phyloP scores from a whole-genome alignment of 2,113 vertebrate species.

The Gorsachius goisagi region DNA sequence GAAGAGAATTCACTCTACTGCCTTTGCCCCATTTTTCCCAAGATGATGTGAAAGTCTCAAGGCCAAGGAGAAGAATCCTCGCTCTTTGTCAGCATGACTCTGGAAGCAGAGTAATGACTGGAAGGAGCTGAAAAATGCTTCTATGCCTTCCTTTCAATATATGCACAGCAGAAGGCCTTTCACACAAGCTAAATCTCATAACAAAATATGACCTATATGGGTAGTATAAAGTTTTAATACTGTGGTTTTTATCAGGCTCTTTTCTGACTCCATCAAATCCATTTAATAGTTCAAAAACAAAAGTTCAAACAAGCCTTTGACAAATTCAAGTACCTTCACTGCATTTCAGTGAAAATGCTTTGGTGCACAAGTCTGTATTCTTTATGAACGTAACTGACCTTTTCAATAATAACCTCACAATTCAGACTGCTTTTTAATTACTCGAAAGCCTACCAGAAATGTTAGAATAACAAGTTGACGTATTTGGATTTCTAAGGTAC shows the following conservation, averaged over 20 bases:
- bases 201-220: not conserved
- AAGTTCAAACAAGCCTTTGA: not conserved
- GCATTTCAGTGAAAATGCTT: not conserved
- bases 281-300: not conserved
- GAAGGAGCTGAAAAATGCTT: not conserved
- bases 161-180: not conserved
- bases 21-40: not conserved
- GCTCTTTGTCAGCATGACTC: not conserved
- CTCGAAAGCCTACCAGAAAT: not conserved
- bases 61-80: not conserved
- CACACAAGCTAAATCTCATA: not conserved
- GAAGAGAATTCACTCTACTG: not conserved
- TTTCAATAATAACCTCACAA: not conserved
- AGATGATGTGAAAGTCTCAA: not conserved
- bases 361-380: not conserved
- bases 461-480: not conserved
- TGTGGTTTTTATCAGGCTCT: not conserved
- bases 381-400: not conserved
- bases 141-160: not conserved
- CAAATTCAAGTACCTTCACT: not conserved
- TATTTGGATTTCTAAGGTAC: not conserved
- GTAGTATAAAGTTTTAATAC: not conserved
- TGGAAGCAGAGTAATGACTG: not conserved
- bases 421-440: not conserved
- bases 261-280: not conserved